Evolutionary conservation across 2,113 vertebrate genomes (phyloP).

Genomic region (Semicossyphus pulcher): DNA sequence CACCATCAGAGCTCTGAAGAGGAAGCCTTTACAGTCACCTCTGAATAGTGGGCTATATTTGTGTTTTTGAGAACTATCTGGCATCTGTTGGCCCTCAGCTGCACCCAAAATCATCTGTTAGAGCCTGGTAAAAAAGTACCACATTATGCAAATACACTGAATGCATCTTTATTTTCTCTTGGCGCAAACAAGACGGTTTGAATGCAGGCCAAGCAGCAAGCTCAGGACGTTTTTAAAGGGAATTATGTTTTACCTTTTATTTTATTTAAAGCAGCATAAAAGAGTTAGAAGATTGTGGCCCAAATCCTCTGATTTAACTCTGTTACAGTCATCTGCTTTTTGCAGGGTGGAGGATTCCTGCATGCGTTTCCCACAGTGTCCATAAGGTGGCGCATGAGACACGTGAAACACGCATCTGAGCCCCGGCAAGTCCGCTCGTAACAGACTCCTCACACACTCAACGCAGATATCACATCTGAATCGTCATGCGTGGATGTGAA

Average conservation of each 20-base stretch:
- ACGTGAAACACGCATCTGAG: constrained; percentile 52
- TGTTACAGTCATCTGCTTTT: not conserved
- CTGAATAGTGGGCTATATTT: constrained; percentile 47
- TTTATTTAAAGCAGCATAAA: not conserved
- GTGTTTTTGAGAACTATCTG: constrained; percentile 38
- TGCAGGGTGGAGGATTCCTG: not conserved
- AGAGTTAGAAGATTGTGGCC: not conserved
- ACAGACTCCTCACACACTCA: constrained; percentile 6
- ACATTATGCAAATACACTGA: constrained; percentile 16
- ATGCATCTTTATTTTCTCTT: not conserved
- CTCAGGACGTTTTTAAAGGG: not conserved
- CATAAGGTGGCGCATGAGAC: constrained; percentile 85
- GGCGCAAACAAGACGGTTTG: not conserved
- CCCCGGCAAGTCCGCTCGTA: constrained; percentile 18
- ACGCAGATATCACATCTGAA: constrained; percentile 21
- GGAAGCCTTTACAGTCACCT: constrained; percentile 57
- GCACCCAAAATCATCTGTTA: constrained; percentile 18
- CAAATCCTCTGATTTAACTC: not conserved
- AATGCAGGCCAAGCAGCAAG: constrained; percentile 1
- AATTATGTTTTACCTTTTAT: no score
- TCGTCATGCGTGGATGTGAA: constrained; percentile 27
- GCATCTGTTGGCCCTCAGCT: constrained; percentile 20
- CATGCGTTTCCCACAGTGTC: constrained; percentile 34
- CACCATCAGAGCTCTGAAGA: constrained; percentile 48
- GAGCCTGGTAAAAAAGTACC: constrained; percentile 2